Evolutionary conservation across 2,888 invertebrate genomes (phyloP).

Genomic region (Agrotis ipsilon): DNA sequence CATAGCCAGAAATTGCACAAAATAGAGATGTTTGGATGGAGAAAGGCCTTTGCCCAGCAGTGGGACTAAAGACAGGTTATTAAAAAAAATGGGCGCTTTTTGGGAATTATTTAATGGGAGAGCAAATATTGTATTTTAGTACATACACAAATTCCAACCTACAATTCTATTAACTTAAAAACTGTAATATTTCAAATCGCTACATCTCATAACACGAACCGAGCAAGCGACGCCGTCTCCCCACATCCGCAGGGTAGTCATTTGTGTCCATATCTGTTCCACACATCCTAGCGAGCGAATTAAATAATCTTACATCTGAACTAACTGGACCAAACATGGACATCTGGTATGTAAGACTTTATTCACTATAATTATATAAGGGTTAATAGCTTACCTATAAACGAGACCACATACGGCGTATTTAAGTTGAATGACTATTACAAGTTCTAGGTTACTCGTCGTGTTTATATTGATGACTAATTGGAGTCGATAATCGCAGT

Average conservation of each 20-base stretch:
- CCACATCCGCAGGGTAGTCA: conserved; percentile 69
- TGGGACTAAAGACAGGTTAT: too few species aligned
- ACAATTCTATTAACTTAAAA: too few species aligned
- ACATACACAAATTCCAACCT: too few species aligned
- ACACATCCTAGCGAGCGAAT: conserved; percentile 70
- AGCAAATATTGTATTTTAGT: too few species aligned
- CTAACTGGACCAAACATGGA: conserved; percentile 72
- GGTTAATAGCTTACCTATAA: conserved; percentile 53
- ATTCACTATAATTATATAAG: conserved; percentile 53
- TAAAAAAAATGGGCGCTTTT: too few species aligned
- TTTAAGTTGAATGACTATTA: conserved; percentile 42
- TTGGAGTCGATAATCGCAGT: background rate
- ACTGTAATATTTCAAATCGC: conserved; percentile 45
- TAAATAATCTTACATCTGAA: conserved; percentile 70
- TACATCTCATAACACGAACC: conserved; percentile 36
- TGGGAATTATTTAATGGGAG: too few species aligned
- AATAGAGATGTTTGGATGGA: too few species aligned
- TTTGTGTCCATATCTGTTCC: conserved; percentile 77
- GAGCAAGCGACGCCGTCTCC: conserved; percentile 46
- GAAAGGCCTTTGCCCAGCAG: too few species aligned
- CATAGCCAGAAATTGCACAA: too few species aligned
- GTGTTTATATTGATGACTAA: conserved; percentile 27
- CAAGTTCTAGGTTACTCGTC: conserved; percentile 25
- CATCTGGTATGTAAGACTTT: conserved; percentile 57
- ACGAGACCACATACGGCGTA: conserved; percentile 40